A percentile compares a stretch with the other conserved stretches of the same genome.
These are phyloP conservation scores for Anadara kagoshimensis DNA, from an alignment of 1,140 invertebrate species.

Conservation along the genomic window DNA sequence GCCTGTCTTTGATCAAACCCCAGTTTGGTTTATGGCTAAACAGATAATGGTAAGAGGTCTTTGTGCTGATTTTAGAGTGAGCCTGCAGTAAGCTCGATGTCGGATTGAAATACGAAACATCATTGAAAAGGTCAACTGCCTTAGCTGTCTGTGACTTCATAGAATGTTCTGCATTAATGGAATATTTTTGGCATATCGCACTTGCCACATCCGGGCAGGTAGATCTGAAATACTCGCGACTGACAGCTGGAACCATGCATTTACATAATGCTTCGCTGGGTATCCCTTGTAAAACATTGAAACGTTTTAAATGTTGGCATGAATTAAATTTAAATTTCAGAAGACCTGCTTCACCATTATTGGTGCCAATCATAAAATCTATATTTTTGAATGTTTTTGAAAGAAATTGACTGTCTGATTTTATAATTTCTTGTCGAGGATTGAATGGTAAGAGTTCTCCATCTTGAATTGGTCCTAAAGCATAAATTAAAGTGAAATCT, in stretches of 20 bases:
- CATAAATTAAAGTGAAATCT: conserved; percentile 20
- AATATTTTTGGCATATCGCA: conserved; percentile 15
- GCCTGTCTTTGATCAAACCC: conserved; percentile 16
- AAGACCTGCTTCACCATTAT: conserved; percentile 26
- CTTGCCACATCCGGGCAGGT: conserved; percentile 3
- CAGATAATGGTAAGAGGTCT: conserved; percentile 23
- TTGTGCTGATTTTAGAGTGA: conserved; percentile 17
- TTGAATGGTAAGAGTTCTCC: conserved; percentile 24
- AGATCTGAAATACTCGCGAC: background rate
- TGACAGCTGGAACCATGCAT: conserved; percentile 2
- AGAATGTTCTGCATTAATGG: background rate
- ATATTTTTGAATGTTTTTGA: conserved; percentile 23
- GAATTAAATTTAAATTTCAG: conserved; percentile 7
- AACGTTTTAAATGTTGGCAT: background rate
- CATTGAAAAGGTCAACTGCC: conserved; percentile 39
- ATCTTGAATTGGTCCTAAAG: conserved; percentile 10
- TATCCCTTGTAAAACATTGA: conserved; percentile 14
- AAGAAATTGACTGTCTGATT: background rate
- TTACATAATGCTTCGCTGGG: conserved; percentile 15
- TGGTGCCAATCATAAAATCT: conserved; percentile 31
- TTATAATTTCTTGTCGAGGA: conserved; percentile 1
- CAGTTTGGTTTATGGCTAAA: conserved; percentile 31
- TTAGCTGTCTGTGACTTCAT: conserved; percentile 3
- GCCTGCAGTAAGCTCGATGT: conserved; percentile 9
- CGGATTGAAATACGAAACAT: conserved; percentile 40